Conservation (phyloP, 2,888 invertebrate species). For the Acanthosepion pharaonis region DNA sequence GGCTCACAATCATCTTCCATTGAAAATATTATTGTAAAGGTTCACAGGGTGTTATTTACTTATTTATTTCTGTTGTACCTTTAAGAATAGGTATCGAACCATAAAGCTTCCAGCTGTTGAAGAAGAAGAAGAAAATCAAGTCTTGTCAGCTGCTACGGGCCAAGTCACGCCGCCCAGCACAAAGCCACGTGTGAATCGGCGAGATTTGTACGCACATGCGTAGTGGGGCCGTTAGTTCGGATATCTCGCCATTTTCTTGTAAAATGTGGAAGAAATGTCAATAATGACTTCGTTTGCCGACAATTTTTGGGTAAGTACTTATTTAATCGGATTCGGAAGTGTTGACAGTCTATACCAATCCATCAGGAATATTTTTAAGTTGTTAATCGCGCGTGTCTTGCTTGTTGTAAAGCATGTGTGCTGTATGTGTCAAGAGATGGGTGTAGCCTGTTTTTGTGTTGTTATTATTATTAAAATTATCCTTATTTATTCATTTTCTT, state of each 20-base stretch:
- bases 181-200: slow-evolving; percentile 23
- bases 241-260: slow-evolving; percentile 66
- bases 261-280: slow-evolving; percentile 50
- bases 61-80: too few relatives aligned
- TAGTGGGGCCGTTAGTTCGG: slow-evolving; percentile 61
- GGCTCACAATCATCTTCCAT: too few relatives aligned
- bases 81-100: too few relatives aligned
- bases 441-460: background rate
- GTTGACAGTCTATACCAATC: background rate
- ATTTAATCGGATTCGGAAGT: background rate
- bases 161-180: background rate
- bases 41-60: too few relatives aligned
- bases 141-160: background rate
- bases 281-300: slow-evolving; percentile 71
- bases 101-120: background rate
- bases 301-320: slow-evolving; percentile 69
- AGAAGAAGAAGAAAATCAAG: background rate
- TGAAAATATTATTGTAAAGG: too few relatives aligned
- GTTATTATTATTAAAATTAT: background rate
- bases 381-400: background rate
- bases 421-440: background rate
- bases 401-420: background rate
- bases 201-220: slow-evolving; percentile 62
- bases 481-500: background rate
- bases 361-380: background rate